Evolutionary conservation across 2,113 vertebrate species (phyloP), one percentile per base, ranked within the genome.

Genomic region (Nestor notabilis): DNA sequence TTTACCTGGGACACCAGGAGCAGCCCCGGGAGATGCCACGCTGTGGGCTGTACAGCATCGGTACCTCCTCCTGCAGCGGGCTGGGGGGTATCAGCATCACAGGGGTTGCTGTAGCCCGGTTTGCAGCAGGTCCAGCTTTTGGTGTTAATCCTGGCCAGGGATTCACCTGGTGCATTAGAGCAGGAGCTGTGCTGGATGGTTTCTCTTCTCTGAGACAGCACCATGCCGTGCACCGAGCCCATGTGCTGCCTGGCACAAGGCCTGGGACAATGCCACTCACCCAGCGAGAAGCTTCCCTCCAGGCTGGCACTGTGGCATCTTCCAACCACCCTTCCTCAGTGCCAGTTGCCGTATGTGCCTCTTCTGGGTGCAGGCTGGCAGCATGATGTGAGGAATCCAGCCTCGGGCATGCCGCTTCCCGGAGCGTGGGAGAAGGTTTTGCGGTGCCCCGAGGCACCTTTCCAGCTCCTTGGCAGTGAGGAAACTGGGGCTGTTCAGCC

Each of bases 291-390:
- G 8, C 28, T 52, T n/a, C 56, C 33, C 64, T 17, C 15, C 18
- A 41, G 39, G 35, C 13, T 16, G 79, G 58, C 77, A 20, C 18
- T 0, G 0, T 6, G 43, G 52, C 47, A 44, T 12, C 60, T 8
- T 72, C 70, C 29, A 37, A 6, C 29, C 33, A 37, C 11, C 29
- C n/a, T 25, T 76, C 53, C 43, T 69, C 17, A 12, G 2, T 37
- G 6, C 17, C 3, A 0, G 47, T 66, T 35, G 83, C 71, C 8
- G 3, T 43, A 24, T 43, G 50, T 33, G 49, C 58, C 46, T 86
- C 56, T 79, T 31, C 17, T 0, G 0, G 76, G 63, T 2, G 4
- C 7, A 0, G 27, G 84, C 85, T 72, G 35, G 7, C 0, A 1
- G n/a, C n/a, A n/a, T n/a, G n/a, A 77, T 24, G 85, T 27, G 72